Base-by-base conservation (phyloP, 2,797 vertebrate species). In the Amazonetta brasiliensis region DNA sequence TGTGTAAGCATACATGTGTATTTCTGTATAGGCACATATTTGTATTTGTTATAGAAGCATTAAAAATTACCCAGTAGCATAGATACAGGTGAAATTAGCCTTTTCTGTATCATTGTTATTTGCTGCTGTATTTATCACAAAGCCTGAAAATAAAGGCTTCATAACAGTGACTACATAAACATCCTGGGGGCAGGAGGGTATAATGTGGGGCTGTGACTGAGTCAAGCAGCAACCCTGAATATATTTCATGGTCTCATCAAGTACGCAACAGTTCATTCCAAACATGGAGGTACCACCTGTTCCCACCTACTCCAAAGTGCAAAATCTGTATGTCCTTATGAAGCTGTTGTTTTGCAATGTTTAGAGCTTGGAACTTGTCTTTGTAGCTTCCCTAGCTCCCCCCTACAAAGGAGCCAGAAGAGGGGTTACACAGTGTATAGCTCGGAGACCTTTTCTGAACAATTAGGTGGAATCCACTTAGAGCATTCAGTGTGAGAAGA, bases 231-330 rank as follows among this genome's bases (percentile, higher is more conserved):
- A 87, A 8, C 5, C 9, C 28, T 31, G 52, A 66, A 4, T 9
- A 22, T 7, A n/a, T 37, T 58, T 43, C 56, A 6, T 2, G 35
- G 43, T 12, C 39, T 83, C 87, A 5, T 18, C 46, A 60, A 55
- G 19, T 22, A 33, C 0, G 2, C 5, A 18, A 3, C 7, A 56
- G 31, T 54, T 83, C 62, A 11, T 10, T 66, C 60, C 33, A 31
- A 67, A 11, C 58, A 5, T 1, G 0, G 5, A 78, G 80, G 17
- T 78, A 21, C 26, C 20, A 0, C 8, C 12, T 23, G 14, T 7
- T 35, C 71, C 18, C 66, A 5, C 17, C 35, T 50, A n/a, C 0
- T 43, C 58, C 11, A 0, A 10, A 11, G 26, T 2, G 9, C 56
- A 26, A 23, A 52, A 28, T 25, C 30, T 31, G 17, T 2, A 12